phyloP scores from a whole-genome alignment of 2,113 vertebrate genomes.

The Tretioscincus oriximinensis region DNA sequence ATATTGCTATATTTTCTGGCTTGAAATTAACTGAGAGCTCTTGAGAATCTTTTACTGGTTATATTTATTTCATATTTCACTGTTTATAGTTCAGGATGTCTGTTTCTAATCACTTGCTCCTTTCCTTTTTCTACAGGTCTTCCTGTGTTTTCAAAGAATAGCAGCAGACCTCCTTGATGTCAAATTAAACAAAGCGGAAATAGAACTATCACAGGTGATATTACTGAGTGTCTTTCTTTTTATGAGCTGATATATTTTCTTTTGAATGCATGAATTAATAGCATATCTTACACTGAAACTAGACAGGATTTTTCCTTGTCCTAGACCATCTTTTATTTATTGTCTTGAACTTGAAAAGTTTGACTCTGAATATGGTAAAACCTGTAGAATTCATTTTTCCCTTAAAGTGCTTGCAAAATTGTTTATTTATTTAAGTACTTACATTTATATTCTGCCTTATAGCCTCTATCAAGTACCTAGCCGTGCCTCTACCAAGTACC shows the following conservation, averaged over 20 bases:
- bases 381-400: not conserved
- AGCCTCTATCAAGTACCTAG: too few species aligned
- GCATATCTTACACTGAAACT: conserved; percentile 19
- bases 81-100: conserved; percentile 69
- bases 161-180: conserved; percentile 96
- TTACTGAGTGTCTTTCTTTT: conserved; percentile 49
- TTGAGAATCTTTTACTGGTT: conserved; percentile 56
- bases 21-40: conserved; percentile 57
- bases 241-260: conserved; percentile 31
- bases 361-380: not conserved
- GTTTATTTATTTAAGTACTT: too few species aligned
- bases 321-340: not conserved
- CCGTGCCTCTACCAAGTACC: too few species aligned
- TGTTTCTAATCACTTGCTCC: conserved; percentile 73
- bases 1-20: conserved; percentile 45
- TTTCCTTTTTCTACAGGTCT: conserved; percentile 81
- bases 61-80: conserved; percentile 59
- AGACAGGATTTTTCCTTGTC: not conserved
- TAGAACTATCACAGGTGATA: conserved; percentile 98
- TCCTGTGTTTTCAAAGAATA: conserved; percentile 95
- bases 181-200: conserved; percentile 97
- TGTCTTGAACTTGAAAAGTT: not conserved
- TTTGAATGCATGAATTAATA: conserved; percentile 15
- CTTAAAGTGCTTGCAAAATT: not conserved
- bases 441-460: too few species aligned